phyloP scores from a whole-genome alignment of 2,797 vertebrate genomes.

The Acrocephalus scirpaceus region DNA sequence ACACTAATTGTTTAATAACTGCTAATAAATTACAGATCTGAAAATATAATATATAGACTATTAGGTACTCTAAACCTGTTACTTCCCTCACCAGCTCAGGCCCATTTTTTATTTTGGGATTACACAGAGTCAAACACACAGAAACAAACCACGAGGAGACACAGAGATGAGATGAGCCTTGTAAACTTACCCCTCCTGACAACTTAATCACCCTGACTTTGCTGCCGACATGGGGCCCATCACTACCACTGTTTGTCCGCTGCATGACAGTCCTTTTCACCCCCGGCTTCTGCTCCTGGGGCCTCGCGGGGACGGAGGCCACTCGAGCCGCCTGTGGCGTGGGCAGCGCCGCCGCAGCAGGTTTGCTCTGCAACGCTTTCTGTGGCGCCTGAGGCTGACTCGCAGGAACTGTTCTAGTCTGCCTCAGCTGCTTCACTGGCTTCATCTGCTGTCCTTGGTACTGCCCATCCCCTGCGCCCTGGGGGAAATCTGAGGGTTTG shows the following conservation, averaged over 20 bases:
- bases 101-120: background rate
- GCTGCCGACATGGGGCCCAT: constrained; percentile 84
- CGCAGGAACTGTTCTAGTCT: constrained; percentile 67
- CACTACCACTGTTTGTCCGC: constrained; percentile 79
- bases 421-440: constrained; percentile 74
- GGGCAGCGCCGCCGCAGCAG: constrained; percentile 25
- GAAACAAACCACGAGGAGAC: constrained; percentile 11
- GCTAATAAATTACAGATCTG: background rate
- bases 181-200: constrained; percentile 88
- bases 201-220: constrained; percentile 97
- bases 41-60: background rate
- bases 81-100: background rate
- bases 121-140: background rate
- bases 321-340: constrained; percentile 60
- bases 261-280: constrained; percentile 97
- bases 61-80: background rate
- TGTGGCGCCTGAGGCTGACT: constrained; percentile 45
- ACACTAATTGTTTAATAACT: background rate
- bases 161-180: constrained; percentile 45
- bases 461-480: constrained; percentile 41
- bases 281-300: constrained; percentile 79
- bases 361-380: constrained; percentile 59
- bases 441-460: constrained; percentile 79
- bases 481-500: constrained; percentile 62
- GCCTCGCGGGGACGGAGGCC: constrained; percentile 57